These are phyloP conservation scores for Cataglyphis cursor DNA, from an alignment of 2,888 invertebrate genomes.

Conservation along the genomic window DNA sequence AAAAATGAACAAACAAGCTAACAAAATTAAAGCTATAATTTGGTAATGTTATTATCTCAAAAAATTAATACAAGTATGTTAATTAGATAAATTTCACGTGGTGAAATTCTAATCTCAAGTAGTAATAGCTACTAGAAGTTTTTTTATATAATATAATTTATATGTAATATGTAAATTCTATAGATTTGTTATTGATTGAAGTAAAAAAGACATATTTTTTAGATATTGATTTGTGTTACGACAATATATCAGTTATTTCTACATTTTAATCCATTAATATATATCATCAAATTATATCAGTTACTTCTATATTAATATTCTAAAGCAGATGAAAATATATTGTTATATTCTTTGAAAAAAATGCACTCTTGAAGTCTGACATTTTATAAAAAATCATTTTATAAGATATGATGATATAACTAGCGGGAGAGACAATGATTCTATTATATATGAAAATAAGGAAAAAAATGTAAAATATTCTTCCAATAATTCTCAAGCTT, in stretches of 20 bases:
- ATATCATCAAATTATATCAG: neutral
- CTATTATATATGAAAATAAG: neutral
- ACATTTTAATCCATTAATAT: neutral
- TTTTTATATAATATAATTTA: neutral
- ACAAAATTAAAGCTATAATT: neutral
- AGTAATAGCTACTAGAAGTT: neutral
- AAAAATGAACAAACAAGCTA: neutral
- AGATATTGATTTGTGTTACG: neutral
- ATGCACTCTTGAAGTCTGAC: neutral
- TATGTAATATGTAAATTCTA: neutral
- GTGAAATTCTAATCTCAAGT: conserved; percentile 1
- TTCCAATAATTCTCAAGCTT: neutral
- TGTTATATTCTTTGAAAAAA: neutral
- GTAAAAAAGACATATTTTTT: neutral
- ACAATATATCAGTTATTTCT: neutral
- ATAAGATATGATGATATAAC: neutral
- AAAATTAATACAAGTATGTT: neutral
- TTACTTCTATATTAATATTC: neutral
- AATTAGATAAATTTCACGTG: neutral
- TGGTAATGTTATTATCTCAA: neutral
- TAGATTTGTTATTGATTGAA: neutral
- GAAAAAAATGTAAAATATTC: neutral
- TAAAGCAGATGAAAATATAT: neutral
- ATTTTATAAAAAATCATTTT: neutral
- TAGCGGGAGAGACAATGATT: neutral